These are phyloP conservation scores for Ceratosolen fusciceps DNA, from an alignment of 1,140 invertebrate species.

Conservation along the genomic window DNA sequence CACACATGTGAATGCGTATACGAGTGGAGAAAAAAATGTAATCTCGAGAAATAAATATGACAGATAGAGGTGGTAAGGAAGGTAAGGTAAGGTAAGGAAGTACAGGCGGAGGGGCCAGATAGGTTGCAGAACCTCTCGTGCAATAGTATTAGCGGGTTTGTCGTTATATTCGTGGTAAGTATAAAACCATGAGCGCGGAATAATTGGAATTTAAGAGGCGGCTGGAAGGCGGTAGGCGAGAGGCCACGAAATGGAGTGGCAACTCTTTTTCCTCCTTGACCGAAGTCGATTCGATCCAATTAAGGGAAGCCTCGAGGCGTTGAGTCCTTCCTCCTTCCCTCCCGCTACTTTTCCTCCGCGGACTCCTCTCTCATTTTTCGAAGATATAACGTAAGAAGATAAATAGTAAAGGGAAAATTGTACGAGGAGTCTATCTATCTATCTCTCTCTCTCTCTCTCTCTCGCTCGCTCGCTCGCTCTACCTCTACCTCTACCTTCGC, in stretches of 20 bases:
- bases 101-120: not conserved
- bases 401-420: conserved; percentile 6
- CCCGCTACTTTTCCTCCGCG: not conserved
- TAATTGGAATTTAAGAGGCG: conserved; percentile 62
- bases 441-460: no score
- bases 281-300: conserved; percentile 60
- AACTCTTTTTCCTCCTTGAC: conserved; percentile 20
- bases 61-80: not conserved
- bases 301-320: conserved; percentile 53
- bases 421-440: conserved; percentile 21
- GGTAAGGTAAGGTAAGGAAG: no score
- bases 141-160: not conserved
- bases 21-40: not conserved
- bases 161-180: not conserved
- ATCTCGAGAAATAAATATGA: not conserved
- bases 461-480: no score
- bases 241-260: conserved; percentile 21
- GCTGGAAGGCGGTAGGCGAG: conserved; percentile 39
- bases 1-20: not conserved
- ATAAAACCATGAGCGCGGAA: conserved; percentile 40
- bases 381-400: not conserved
- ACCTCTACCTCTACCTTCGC: not conserved
- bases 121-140: not conserved
- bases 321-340: not conserved
- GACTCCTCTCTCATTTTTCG: not conserved